Evolutionary conservation across 2,888 invertebrate genomes (phyloP), one percentile per base, ranked within the genome.

Genomic region (Neria commutata): DNA sequence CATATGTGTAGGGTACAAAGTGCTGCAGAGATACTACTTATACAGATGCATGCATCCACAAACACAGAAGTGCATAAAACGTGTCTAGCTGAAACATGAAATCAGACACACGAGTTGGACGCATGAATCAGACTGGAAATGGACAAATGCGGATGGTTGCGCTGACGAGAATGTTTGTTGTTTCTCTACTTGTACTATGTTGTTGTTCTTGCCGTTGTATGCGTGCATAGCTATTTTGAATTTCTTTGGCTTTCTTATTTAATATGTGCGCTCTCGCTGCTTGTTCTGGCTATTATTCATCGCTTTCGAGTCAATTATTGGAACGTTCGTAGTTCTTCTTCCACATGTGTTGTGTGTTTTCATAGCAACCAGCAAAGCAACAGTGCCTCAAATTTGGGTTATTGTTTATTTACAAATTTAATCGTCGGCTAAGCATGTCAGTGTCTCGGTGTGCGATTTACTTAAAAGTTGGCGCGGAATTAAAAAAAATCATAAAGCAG

Each of bases 91-190:
- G 11, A 29, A 29, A 29, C 29, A 29, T 6, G 11, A 29, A 29
- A 29, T 8, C 29, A 29, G 6, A 29, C 37, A 14, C 37, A 37
- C 37, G 37, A 37, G 60, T 63, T 71, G 66, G n/a, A 64, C 72
- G 76, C 75, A 76, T 74, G 76, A 75, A 75, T 76, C 74, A 75
- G 76, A 74, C 70, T 75, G 75, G 75, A 75, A 75, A 74, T 70
- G 59, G 61, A 50, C 58, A 33, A 45, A 53, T 34, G 49, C 58
- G 56, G 47, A 34, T 52, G 16, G 24, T 17, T 8, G 21, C 33
- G 26, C 26, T 42, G 40, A 46, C 55, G 55, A 49, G 57, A 49
- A 24, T 55, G 55, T 50, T 54, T 37, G 54, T 46, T 25, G 40
- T 46, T 46, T 26, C 8, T 14, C 14, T 14, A 10, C 14, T 14